phyloP scores from a whole-genome alignment of 2,797 vertebrate genomes.

The Rhynchonycteris naso region DNA sequence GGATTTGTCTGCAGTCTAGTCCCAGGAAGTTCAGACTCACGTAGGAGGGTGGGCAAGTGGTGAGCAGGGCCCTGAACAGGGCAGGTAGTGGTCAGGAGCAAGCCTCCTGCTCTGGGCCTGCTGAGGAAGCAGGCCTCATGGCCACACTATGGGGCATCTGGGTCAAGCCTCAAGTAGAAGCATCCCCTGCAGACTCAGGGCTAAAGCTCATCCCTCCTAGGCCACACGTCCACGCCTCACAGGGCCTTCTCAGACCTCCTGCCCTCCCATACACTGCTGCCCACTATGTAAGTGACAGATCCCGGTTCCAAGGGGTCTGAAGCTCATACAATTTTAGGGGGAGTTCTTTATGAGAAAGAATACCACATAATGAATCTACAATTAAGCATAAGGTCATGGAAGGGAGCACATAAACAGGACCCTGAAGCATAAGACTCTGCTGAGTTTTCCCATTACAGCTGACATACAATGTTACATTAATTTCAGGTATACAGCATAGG shows the following conservation, averaged over 20 bases:
- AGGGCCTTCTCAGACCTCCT: not conserved
- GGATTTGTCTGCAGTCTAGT: not conserved
- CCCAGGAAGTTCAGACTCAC: not conserved
- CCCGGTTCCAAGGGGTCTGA: not conserved
- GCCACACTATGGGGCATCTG: not conserved
- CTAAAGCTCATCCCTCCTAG: not conserved
- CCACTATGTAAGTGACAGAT: not conserved
- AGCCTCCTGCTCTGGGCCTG: not conserved
- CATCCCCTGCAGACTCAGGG: too few relatives aligned
- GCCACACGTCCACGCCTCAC: rapidly evolving
- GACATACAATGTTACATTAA: not conserved
- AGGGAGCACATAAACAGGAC: not conserved
- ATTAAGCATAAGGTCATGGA: not conserved
- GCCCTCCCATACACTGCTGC: not conserved
- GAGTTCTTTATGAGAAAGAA: not conserved
- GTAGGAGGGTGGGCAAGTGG: rapidly evolving
- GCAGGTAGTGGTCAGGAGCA: too few relatives aligned
- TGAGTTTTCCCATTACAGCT: not conserved
- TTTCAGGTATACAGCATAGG: not conserved
- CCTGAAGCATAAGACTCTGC: not conserved
- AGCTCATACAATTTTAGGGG: not conserved
- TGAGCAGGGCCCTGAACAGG: too few relatives aligned
- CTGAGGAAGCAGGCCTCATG: rapidly evolving
- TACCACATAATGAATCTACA: not conserved
- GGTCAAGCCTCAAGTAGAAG: not conserved